Evolutionary conservation across 2,797 vertebrate species (phyloP), one percentile per base, ranked within the genome.

Genomic region (Enteromius paludinosus): DNA sequence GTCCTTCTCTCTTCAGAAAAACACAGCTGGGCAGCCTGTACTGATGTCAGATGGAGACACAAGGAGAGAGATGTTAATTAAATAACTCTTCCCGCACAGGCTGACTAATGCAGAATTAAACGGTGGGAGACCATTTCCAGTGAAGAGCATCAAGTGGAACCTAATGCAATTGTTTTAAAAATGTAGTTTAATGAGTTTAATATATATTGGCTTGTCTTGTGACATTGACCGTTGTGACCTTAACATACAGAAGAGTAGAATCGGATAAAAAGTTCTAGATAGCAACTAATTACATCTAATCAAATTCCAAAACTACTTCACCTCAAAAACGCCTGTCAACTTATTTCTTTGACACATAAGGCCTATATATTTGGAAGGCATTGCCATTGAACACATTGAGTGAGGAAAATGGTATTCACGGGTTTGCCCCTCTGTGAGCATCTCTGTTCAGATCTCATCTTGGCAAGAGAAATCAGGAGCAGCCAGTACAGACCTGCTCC

Each of bases 11-110:
- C 70, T 83, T 89, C 92, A 90, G 90, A 91, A 91, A 92, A 94
- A 94, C 93, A 95, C 94, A 94, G 94, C 93, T 95, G 93, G 90
- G 75, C 84, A 30, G 79, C 80, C 70, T 69, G 38, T 80, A 83
- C 87, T 93, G 90, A 94, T 92, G 91, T 92, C 90, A 93, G 87
- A 79, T 5, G 9, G 59, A 84, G 79, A 79, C 73, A 79, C 64
- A 45, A 52, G 33, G 69, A 79, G 71, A 79, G 66, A 74, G 41
- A 90, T 79, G 83, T 86, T 93, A 91, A 93, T 93, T 92, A 90
- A 91, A 92, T 92, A 90, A 90, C 86, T 87, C 80, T 89, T 89
- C 79, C 62, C 15, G 81, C 84, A 83, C 59, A 72, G 86, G 80
- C 83, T 89, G 88, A 91, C 80, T 86, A 89, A 87, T 87, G 79